Evolutionary conservation across 2,113 vertebrate genomes (phyloP).

Genomic region (Bostrychus sinensis): DNA sequence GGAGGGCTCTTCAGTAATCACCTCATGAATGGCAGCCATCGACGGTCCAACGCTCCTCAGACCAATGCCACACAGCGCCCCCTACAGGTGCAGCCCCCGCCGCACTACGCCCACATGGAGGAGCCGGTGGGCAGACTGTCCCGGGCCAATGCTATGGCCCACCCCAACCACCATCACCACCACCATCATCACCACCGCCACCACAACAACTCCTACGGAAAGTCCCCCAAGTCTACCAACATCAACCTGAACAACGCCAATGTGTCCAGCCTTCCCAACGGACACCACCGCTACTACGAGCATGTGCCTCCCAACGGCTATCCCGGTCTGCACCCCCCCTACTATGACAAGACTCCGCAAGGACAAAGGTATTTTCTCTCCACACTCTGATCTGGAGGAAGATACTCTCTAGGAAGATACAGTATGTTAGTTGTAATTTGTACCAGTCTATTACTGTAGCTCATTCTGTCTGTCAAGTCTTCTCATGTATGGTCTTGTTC

Average conservation of each 20-base stretch:
- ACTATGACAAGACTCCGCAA: slow-evolving; percentile 86
- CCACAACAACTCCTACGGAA: slow-evolving; percentile 89
- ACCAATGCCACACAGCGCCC: slow-evolving; percentile 97
- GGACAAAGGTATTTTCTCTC: slow-evolving; percentile 87
- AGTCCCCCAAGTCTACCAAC: slow-evolving; percentile 96
- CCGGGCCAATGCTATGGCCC: slow-evolving; percentile 89
- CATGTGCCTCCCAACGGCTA: slow-evolving; percentile 86
- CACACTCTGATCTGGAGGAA: neutral
- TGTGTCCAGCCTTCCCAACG: slow-evolving; percentile 89
- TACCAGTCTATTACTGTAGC: neutral
- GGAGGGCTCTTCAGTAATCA: slow-evolving; percentile 97
- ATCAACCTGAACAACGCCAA: slow-evolving; percentile 99
- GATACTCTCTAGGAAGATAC: neutral
- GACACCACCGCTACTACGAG: slow-evolving; percentile 85
- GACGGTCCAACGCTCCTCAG: slow-evolving; percentile 88
- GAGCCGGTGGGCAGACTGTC: slow-evolving; percentile 86
- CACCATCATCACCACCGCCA: slow-evolving; percentile 88
- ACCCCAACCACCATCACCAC: slow-evolving; percentile 89
- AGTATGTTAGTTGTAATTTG: neutral
- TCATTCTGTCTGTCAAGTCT: neutral
- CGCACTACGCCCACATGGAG: slow-evolving; percentile 89
- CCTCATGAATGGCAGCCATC: slow-evolving; percentile 91
- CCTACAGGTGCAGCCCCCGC: slow-evolving; percentile 94
- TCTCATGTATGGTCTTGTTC: neutral
- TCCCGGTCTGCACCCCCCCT: slow-evolving; percentile 79